These are phyloP conservation scores for Eugnorisma glareosa DNA, from an alignment of 2,888 invertebrate species.

Conservation along the genomic window DNA sequence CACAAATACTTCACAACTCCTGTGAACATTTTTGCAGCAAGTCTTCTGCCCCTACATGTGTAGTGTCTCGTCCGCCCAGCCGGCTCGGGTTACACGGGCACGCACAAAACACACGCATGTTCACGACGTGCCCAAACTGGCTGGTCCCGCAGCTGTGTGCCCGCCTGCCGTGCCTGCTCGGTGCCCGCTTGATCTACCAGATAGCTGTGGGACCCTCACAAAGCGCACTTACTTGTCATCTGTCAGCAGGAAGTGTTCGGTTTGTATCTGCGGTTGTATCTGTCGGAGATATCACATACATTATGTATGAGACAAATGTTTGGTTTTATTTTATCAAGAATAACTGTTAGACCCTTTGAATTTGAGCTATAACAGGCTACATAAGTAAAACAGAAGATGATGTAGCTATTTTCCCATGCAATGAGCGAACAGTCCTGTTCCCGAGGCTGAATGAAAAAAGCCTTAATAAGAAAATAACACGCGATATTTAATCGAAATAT, in stretches of 20 bases:
- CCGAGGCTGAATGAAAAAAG: not conserved
- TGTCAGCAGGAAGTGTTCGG: constrained; percentile 11
- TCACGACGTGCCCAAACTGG: constrained; percentile 8
- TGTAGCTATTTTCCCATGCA: not conserved
- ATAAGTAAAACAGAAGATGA: not conserved
- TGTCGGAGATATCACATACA: constrained; percentile 17
- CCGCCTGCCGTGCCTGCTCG: not conserved
- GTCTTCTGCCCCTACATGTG: constrained; percentile 31
- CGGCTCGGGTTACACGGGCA: constrained; percentile 55
- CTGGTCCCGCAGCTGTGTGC: constrained; percentile 12
- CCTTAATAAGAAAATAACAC: not conserved
- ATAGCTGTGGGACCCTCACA: constrained; percentile 15
- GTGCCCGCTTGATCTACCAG: constrained; percentile 12
- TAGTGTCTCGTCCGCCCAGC: constrained; percentile 1
- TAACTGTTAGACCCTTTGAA: not conserved
- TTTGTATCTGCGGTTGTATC: constrained; percentile 24
- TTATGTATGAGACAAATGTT: not conserved
- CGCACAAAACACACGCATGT: constrained; percentile 45
- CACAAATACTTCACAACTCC: not conserved
- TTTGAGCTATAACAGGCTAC: not conserved
- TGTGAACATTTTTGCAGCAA: not conserved
- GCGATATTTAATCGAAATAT: not conserved
- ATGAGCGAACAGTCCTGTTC: no score
- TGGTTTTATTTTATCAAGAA: not conserved
- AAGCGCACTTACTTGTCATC: constrained; percentile 15